Evolutionary conservation across 2,797 vertebrate genomes (phyloP).

Genomic region (Rallus crepitans): DNA sequence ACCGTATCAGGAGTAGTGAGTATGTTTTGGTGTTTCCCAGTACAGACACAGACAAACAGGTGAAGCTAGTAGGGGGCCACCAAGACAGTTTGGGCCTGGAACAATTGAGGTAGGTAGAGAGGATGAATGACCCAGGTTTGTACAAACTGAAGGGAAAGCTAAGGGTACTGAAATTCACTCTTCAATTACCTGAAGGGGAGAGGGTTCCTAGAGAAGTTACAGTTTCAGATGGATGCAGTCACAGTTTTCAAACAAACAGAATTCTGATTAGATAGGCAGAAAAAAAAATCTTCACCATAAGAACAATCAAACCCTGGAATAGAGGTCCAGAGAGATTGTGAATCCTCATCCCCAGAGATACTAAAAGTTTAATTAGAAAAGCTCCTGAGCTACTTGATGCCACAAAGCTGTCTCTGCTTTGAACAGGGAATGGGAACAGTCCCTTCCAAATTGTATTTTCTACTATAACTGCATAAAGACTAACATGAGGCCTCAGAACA

Average conservation of each 20-base stretch:
- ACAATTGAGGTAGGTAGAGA: fast-evolving
- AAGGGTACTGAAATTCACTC: background rate
- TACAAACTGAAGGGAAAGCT: background rate
- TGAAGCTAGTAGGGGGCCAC: background rate
- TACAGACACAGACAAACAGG: background rate
- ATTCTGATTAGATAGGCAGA: background rate
- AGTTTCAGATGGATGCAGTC: background rate
- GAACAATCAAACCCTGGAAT: too few relatives aligned
- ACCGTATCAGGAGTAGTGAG: fast-evolving
- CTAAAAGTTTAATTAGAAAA: too few relatives aligned
- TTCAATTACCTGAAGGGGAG: background rate
- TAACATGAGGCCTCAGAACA: too few relatives aligned
- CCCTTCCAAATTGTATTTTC: too few relatives aligned
- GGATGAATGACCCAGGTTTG: background rate
- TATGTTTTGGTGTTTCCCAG: background rate
- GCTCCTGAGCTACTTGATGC: too few relatives aligned
- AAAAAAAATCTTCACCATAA: too few relatives aligned
- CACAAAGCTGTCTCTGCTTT: too few relatives aligned
- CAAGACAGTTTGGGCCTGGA: background rate
- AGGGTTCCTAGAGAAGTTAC: background rate
- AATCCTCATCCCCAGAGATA: too few relatives aligned
- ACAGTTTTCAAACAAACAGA: background rate
- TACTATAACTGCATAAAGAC: too few relatives aligned
- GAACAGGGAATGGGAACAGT: too few relatives aligned
- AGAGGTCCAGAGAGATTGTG: too few relatives aligned